A percentile compares a stretch with the other conserved stretches of the same genome.
Evolutionary conservation across 2,797 vertebrate genomes (phyloP).

Genomic region (Coreius guichenoti): DNA sequence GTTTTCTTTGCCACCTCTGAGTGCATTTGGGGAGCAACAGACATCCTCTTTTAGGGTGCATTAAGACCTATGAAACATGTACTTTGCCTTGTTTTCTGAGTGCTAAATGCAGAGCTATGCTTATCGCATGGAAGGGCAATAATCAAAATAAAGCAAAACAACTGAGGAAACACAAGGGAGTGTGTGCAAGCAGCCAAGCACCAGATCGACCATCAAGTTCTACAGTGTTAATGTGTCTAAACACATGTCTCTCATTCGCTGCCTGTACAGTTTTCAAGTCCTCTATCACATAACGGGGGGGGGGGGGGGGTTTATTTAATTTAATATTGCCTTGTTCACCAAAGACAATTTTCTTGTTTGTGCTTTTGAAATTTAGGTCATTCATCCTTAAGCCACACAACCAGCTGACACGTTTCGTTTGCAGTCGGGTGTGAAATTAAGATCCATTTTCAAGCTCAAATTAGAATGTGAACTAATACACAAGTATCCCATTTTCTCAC

Average conservation of each 20-base stretch:
- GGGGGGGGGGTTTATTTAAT: not conserved
- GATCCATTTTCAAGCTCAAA: constrained; percentile 31
- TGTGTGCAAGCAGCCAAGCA: constrained; percentile 46
- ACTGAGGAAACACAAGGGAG: constrained; percentile 19
- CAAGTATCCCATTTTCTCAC: constrained; percentile 29
- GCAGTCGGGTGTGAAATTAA: constrained; percentile 27
- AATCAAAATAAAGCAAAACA: constrained; percentile 56
- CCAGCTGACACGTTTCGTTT: constrained; percentile 11
- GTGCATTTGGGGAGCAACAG: constrained; percentile 15
- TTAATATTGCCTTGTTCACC: not conserved
- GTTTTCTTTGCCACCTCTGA: constrained; percentile 29
- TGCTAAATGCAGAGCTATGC: constrained; percentile 33
- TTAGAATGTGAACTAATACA: constrained; percentile 29
- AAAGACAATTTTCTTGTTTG: not conserved
- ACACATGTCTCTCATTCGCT: constrained; percentile 21
- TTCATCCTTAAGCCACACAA: constrained; percentile 23
- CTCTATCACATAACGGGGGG: not conserved
- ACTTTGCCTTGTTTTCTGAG: constrained; percentile 37
- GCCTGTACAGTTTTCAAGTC: not conserved
- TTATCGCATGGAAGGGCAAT: constrained; percentile 44
- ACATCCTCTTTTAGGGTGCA: constrained; percentile 41
- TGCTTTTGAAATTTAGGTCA: constrained; percentile 23
- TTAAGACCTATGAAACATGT: constrained; percentile 45
- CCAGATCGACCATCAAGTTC: constrained; percentile 38
- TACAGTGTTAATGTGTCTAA: constrained; percentile 17